These are phyloP conservation scores for Neolamprologus brichardi DNA, from an alignment of 2,113 vertebrate species.

Conservation along the genomic window DNA sequence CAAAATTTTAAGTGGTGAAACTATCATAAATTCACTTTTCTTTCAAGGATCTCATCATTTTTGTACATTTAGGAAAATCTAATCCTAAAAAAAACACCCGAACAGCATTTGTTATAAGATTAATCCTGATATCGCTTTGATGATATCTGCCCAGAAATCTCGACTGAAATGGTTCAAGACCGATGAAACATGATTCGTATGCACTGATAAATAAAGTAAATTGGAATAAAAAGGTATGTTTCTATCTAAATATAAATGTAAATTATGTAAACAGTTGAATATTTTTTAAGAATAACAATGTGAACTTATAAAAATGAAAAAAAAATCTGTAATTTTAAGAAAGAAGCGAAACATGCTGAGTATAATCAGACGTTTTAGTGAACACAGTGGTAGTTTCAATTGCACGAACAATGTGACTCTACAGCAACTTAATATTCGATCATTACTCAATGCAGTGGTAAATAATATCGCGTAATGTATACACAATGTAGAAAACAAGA, in stretches of 20 bases:
- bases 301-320: background rate
- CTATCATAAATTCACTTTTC: background rate
- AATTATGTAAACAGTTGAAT: background rate
- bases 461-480: background rate
- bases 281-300: background rate
- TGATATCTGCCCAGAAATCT: background rate
- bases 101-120: background rate
- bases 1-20: background rate
- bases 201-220: background rate
- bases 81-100: background rate
- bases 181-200: background rate
- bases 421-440: background rate
- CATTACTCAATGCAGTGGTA: background rate
- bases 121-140: background rate
- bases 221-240: background rate
- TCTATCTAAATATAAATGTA: background rate
- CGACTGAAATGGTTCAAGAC: background rate
- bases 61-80: background rate
- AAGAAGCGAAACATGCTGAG: background rate
- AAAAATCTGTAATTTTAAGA: background rate
- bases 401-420: background rate
- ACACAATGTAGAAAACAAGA: slow-evolving; percentile 23
- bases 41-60: background rate
- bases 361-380: background rate
- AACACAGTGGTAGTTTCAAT: background rate